Percentiles rank a stretch among this genome's conserved stretches.
Conservation (phyloP, 2,888 invertebrate species). For the Melanotus villosus region DNA sequence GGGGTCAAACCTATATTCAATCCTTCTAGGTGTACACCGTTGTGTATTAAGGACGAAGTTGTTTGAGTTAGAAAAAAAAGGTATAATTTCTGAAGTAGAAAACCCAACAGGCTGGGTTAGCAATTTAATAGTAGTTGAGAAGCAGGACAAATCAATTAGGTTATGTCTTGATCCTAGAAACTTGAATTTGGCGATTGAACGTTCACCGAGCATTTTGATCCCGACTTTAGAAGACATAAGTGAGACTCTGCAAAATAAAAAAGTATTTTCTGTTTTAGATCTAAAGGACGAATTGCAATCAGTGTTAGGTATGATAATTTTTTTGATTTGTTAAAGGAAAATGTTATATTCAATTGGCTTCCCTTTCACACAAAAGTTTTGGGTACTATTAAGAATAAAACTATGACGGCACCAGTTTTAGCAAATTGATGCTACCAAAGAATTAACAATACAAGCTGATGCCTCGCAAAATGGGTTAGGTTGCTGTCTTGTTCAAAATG, state of each 20-base stretch:
- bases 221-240: conserved; percentile 25
- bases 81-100: conserved; percentile 41
- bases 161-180: conserved; percentile 56
- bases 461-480: no score
- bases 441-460: conserved; percentile 45
- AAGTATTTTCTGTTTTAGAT: conserved; percentile 33
- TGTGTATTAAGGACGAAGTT: conserved; percentile 21
- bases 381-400: conserved; percentile 38
- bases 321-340: conserved; percentile 45
- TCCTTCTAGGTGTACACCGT: conserved; percentile 34
- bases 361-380: conserved; percentile 25
- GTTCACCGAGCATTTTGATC: conserved; percentile 9
- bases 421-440: conserved; percentile 36
- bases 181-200: conserved; percentile 45
- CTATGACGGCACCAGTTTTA: conserved; percentile 41
- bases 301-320: conserved; percentile 49
- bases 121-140: conserved; percentile 55
- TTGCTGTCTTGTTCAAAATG: conserved; percentile 46
- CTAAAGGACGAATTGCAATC: conserved; percentile 21
- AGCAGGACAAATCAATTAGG: conserved; percentile 51
- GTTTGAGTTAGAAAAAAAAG: conserved; percentile 21
- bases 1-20: conserved; percentile 26
- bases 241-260: conserved; percentile 18
- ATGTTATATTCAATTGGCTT: conserved; percentile 40
- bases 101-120: conserved; percentile 45